Conservation (phyloP, 2,113 vertebrate species). For the Peromyscus californicus region DNA sequence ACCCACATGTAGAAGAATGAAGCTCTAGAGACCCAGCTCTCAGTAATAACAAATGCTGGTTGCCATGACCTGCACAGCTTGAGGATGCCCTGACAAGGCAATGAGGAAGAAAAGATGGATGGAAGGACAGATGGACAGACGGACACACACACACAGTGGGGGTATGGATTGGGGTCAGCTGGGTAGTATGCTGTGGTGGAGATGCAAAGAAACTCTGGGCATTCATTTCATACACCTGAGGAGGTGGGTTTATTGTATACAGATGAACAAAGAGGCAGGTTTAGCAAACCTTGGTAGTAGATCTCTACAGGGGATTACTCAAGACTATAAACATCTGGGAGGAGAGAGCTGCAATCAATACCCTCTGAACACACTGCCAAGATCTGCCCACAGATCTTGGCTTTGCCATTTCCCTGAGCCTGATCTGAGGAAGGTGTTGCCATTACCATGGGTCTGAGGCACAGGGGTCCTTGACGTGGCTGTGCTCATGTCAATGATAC, state of each 20-base stretch:
- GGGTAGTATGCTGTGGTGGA: background rate
- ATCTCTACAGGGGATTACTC: background rate
- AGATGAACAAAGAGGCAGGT: background rate
- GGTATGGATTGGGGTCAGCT: background rate
- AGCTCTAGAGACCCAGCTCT: background rate
- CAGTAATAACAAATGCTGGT: background rate
- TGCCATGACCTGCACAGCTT: background rate
- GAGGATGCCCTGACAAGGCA: background rate
- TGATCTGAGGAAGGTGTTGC: background rate
- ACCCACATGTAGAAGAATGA: background rate
- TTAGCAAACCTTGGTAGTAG: background rate
- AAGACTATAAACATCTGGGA: background rate
- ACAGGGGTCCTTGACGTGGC: background rate
- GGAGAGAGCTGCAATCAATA: background rate
- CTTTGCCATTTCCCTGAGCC: background rate
- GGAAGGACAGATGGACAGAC: background rate
- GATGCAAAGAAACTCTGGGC: background rate
- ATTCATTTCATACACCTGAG: background rate
- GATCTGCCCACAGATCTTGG: background rate
- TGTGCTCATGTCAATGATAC: rapidly evolving
- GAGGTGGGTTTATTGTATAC: background rate
- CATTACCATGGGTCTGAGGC: background rate
- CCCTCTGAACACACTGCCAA: background rate
- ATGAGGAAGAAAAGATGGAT: background rate
- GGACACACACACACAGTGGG: background rate